Percentiles rank a stretch among this genome's conserved stretches.
Evolutionary conservation across 2,888 invertebrate species (phyloP).

Genomic region (Tetranychus truncatus): DNA sequence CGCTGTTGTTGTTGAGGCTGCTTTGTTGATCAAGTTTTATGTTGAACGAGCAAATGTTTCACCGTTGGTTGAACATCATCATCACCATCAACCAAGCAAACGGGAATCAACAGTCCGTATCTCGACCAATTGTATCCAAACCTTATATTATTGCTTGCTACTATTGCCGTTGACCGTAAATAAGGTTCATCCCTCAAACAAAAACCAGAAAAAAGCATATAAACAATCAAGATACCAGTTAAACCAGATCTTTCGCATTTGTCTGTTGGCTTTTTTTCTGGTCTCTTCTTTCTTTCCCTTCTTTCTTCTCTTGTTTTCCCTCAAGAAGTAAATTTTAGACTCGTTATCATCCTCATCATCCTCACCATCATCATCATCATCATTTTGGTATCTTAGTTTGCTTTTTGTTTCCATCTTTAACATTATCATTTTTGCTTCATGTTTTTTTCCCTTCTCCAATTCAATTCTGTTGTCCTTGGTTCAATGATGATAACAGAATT

Average conservation of each 20-base stretch:
- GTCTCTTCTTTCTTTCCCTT: not conserved
- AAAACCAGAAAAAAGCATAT: not conserved
- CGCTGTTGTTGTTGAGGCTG: too few relatives aligned
- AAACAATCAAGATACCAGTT: not conserved
- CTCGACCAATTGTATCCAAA: not conserved
- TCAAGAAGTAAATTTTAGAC: too few relatives aligned
- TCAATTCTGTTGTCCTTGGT: too few relatives aligned
- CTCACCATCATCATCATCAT: too few relatives aligned
- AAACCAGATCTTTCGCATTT: not conserved
- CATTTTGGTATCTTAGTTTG: too few relatives aligned
- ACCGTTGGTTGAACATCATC: not conserved
- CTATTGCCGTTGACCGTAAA: not conserved
- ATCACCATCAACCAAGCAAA: not conserved
- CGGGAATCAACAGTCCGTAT: not conserved
- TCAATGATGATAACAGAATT: too few relatives aligned
- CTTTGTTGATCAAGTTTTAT: too few relatives aligned
- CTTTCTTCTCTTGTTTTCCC: not conserved
- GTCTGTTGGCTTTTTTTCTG: not conserved
- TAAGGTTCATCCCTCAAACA: not conserved
- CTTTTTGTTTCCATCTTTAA: too few relatives aligned
- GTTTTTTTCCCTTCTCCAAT: too few relatives aligned
- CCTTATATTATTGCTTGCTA: not conserved
- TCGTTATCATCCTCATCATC: too few relatives aligned
- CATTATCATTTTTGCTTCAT: too few relatives aligned
- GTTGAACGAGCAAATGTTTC: not conserved